A percentile compares a stretch with the other conserved stretches of the same genome.
These are phyloP conservation scores for Oxystoma pomonae DNA, from an alignment of 2,888 invertebrate species.

Conservation along the genomic window DNA sequence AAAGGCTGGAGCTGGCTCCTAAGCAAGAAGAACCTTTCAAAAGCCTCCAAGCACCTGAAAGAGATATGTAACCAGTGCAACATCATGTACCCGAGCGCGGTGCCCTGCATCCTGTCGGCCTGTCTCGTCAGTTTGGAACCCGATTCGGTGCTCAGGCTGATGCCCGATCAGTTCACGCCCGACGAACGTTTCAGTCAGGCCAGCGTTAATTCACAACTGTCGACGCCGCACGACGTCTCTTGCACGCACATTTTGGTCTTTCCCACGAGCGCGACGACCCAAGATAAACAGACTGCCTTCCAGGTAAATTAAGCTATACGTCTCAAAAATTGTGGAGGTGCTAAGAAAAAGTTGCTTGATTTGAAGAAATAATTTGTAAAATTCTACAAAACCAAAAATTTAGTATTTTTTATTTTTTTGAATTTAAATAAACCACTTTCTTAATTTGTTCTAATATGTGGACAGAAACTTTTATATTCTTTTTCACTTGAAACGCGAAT, in stretches of 20 bases:
- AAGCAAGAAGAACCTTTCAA: conserved; percentile 83
- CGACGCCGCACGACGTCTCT: conserved; percentile 94
- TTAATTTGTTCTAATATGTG: too few species aligned
- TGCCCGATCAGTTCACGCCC: conserved; percentile 95
- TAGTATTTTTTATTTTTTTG: too few species aligned
- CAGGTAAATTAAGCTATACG: conserved; percentile 28
- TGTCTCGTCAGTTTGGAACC: conserved; percentile 77
- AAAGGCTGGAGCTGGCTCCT: conserved; percentile 95
- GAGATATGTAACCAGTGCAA: conserved; percentile 89
- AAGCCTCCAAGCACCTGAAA: conserved; percentile 82
- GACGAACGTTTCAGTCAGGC: conserved; percentile 82
- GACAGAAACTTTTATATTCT: too few species aligned
- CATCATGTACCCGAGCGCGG: conserved; percentile 73
- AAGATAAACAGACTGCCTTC: conserved; percentile 72
- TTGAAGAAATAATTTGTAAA: too few species aligned
- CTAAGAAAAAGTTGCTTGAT: too few species aligned
- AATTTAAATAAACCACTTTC: too few species aligned
- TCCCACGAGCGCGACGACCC: conserved; percentile 93
- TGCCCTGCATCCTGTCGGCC: conserved; percentile 93
- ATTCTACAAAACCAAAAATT: too few species aligned
- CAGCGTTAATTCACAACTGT: conserved; percentile 83
- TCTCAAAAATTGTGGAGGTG: too few species aligned
- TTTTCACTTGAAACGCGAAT: too few species aligned
- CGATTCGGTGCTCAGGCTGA: conserved; percentile 71
- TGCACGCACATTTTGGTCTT: conserved; percentile 98